phyloP scores from a whole-genome alignment of 2,113 vertebrate species.

The Eira barbara region DNA sequence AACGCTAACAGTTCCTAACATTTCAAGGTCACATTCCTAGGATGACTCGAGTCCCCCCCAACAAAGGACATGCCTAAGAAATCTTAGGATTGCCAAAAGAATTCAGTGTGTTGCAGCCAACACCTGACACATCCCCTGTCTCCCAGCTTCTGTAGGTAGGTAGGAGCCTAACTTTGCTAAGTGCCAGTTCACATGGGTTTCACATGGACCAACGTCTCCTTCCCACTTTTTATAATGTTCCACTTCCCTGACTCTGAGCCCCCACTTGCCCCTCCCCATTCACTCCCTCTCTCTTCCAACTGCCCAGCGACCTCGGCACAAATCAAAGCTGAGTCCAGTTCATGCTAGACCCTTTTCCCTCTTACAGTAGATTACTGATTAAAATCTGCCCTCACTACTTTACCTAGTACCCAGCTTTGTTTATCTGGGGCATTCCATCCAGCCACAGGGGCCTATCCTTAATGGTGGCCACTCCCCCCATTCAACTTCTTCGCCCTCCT shows the following conservation, averaged over 20 bases:
- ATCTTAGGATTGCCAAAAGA: background rate
- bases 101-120: background rate
- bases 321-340: background rate
- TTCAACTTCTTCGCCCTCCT: too few species aligned
- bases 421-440: background rate
- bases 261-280: background rate
- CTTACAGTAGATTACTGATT: background rate
- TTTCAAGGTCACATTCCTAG: background rate
- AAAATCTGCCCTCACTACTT: background rate
- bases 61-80: background rate
- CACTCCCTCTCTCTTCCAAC: background rate
- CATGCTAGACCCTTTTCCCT: background rate
- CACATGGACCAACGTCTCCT: background rate
- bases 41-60: background rate
- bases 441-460: background rate
- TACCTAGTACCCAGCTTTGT: background rate
- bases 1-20: background rate
- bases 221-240: background rate
- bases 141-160: background rate
- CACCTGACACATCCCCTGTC: background rate
- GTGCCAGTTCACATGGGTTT: background rate
- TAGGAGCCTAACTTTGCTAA: background rate
- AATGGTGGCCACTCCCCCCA: background rate
- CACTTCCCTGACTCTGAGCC: background rate
- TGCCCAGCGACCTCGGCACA: background rate